Evolutionary conservation across 1,140 invertebrate genomes (phyloP).

Genomic region (Papilio aristodemus): DNA sequence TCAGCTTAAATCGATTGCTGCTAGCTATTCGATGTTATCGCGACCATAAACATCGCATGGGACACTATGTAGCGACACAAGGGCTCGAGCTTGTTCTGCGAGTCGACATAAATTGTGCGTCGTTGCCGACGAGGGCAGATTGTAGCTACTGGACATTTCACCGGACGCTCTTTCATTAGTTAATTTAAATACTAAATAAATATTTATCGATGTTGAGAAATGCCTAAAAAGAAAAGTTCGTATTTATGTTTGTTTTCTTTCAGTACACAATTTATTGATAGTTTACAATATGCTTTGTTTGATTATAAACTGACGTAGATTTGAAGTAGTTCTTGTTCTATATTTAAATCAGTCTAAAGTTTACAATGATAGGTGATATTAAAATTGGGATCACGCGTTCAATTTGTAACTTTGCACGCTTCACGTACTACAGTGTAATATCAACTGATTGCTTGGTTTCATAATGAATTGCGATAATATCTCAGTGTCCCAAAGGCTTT

Average conservation of each 20-base stretch:
- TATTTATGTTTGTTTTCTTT: too few species aligned
- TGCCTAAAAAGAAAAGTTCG: too few species aligned
- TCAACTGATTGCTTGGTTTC: slow-evolving; percentile 9
- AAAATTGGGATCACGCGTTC: background rate
- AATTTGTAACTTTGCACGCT: background rate
- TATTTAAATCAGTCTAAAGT: too few species aligned
- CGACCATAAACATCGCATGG: background rate
- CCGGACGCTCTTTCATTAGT: background rate
- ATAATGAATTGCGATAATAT: slow-evolving; percentile 13
- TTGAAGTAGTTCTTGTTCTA: too few species aligned
- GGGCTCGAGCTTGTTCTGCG: slow-evolving; percentile 9
- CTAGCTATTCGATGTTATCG: background rate
- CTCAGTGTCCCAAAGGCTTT: background rate
- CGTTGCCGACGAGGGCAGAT: background rate
- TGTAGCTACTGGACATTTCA: background rate
- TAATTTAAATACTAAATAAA: background rate
- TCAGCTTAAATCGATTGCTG: background rate
- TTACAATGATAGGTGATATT: too few species aligned
- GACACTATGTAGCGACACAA: slow-evolving; percentile 6
- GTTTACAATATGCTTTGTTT: too few species aligned
- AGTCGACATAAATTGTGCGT: background rate
- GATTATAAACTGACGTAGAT: too few species aligned
- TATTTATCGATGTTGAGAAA: background rate
- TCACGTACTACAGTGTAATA: background rate
- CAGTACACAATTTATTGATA: too few species aligned